phyloP scores from a whole-genome alignment of 2,797 vertebrate species.

The Coranthus polyacanthus region DNA sequence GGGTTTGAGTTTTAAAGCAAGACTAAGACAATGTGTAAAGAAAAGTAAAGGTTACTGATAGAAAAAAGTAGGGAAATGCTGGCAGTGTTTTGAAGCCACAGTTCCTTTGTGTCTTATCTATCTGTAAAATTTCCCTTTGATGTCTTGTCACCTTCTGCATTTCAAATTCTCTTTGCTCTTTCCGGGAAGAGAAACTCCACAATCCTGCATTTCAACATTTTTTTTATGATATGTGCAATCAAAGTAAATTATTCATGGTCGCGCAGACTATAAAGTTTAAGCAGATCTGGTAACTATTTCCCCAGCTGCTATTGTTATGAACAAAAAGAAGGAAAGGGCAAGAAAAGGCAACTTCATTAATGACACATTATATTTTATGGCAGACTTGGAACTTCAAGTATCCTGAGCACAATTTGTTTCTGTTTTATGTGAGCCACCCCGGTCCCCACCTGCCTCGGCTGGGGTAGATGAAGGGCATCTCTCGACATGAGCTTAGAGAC shows the following conservation, averaged over 20 bases:
- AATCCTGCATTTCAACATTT: conserved; percentile 64
- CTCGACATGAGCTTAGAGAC: conserved; percentile 77
- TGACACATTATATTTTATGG: conserved; percentile 81
- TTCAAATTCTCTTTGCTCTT: conserved; percentile 84
- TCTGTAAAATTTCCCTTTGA: conserved; percentile 82
- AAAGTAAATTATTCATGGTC: conserved; percentile 82
- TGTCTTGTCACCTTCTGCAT: conserved; percentile 80
- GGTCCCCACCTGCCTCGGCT: conserved; percentile 75
- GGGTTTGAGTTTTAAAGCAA: too few species aligned
- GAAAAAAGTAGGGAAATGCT: conserved; percentile 60
- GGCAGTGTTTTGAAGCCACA: conserved; percentile 77
- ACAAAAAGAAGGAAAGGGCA: conserved; percentile 70
- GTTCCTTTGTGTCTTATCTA: conserved; percentile 81
- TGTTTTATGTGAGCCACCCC: conserved; percentile 76
- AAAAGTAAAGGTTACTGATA: conserved; percentile 65
- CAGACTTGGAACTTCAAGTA: conserved; percentile 71
- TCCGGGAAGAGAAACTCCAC: conserved; percentile 64
- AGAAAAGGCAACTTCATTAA: conserved; percentile 79
- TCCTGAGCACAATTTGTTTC: conserved; percentile 79
- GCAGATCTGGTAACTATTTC: conserved; percentile 68
- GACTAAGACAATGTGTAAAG: conserved; percentile 31
- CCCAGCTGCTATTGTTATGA: conserved; percentile 81
- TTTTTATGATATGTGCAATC: conserved; percentile 70
- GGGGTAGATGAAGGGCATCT: conserved; percentile 78
- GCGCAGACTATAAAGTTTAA: conserved; percentile 71